Evolutionary conservation across 2,888 invertebrate species (phyloP), one percentile per base, ranked within the genome.

Genomic region (Ceramica pisi): DNA sequence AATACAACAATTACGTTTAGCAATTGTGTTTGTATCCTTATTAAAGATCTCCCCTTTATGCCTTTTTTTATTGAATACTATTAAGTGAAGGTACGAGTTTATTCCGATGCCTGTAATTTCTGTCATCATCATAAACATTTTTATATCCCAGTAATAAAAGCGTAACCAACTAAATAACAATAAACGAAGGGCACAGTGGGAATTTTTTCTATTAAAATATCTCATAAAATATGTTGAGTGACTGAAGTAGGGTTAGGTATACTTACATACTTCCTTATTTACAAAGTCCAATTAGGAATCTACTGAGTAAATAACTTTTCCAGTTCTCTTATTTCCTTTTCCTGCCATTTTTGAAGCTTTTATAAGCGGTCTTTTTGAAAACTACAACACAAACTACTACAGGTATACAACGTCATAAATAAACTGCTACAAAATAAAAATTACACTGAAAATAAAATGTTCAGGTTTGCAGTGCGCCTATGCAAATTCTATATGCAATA

Each of bases 71-170:
- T 65, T 76, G 51, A 8, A 53, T 53, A 66, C 50, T n/a, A n/a
- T n/a, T n/a, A 68, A 46, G 67, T 72, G n/a, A n/a, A n/a, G n/a
- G 50, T 31, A 69, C 23, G 61, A 64, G 48, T 67, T 62, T 77
- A 56, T 66, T 70, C 38, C 67, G 55, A 71, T 75, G 67, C 56
- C 53, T 67, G 67, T 80, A 78, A 81, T 85, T 71, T 73, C 63
- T 66, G 68, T 74, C 75, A 80, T 81, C 81, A 78, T 77, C 78
- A 78, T 85, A 85, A 84, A 78, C 65, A 67, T 77, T 78, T 79
- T 84, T 85, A 84, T 77, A 70, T 62, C 81, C 41, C 46, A 26
- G 69, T 75, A 80, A 80, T 84, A 83, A 84, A 85, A 83, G 64
- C 64, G 67, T 74, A 78, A 66, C 66, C 73, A 72, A 78, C 81